These are phyloP conservation scores for Euproctis similis DNA, from an alignment of 2,888 invertebrate species.

Conservation along the genomic window DNA sequence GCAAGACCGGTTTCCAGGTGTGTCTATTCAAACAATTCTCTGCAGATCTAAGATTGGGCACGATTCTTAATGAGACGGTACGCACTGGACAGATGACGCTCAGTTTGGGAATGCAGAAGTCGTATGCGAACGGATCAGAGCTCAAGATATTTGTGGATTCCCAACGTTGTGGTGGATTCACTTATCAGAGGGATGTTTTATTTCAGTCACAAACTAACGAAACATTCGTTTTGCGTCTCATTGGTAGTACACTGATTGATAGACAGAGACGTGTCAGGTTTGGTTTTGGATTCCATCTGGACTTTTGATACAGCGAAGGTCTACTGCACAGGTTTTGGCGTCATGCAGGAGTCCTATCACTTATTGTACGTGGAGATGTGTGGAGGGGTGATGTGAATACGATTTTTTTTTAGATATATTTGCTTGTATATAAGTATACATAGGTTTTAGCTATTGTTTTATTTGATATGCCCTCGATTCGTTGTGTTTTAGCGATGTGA, in stretches of 20 bases:
- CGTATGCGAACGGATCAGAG: slow-evolving; percentile 48
- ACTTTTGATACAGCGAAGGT: slow-evolving; percentile 40
- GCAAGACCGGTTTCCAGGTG: slow-evolving; percentile 50
- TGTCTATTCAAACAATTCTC: slow-evolving; percentile 57
- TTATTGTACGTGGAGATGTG: slow-evolving; percentile 15
- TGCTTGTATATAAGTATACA: slow-evolving; percentile 74
- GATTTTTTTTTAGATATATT: slow-evolving; percentile 54
- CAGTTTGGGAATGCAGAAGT: slow-evolving; percentile 55
- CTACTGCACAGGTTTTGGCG: slow-evolving; percentile 4
- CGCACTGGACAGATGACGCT: slow-evolving; percentile 39
- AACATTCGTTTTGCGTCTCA: slow-evolving; percentile 45
- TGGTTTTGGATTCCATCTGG: slow-evolving; percentile 60
- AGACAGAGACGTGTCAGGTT: slow-evolving; percentile 53
- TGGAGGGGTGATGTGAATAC: slow-evolving; percentile 13
- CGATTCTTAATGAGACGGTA: slow-evolving; percentile 48
- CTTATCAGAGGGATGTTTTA: slow-evolving; percentile 54
- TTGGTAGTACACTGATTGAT: slow-evolving; percentile 58
- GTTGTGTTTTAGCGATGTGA: slow-evolving; percentile 47
- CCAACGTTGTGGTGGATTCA: slow-evolving; percentile 61
- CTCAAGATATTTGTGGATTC: slow-evolving; percentile 64
- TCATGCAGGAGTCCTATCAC: slow-evolving; percentile 17
- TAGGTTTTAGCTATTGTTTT: slow-evolving; percentile 68
- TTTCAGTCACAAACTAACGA: slow-evolving; percentile 52
- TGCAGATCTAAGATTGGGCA: slow-evolving; percentile 49
- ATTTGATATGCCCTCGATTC: slow-evolving; percentile 31